Conservation (phyloP, 2,888 invertebrate genomes). For the Agriotes lineatus region DNA sequence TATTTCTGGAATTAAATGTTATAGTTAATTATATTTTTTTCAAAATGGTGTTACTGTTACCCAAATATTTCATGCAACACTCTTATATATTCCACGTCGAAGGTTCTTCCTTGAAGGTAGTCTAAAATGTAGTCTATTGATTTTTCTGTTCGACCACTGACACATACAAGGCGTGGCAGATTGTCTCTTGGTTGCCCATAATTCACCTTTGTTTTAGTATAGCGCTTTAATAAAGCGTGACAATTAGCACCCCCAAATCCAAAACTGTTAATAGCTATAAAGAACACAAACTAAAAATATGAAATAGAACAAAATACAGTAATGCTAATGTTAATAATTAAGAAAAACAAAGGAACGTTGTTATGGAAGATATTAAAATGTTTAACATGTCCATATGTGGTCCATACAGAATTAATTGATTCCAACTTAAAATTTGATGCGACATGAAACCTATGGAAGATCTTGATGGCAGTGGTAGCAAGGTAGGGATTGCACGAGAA, state of each 20-base stretch:
- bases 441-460: no score
- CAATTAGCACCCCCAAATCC: slow-evolving; percentile 69
- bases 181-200: slow-evolving; percentile 72
- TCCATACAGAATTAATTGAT: no score
- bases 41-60: slow-evolving; percentile 33
- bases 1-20: slow-evolving; percentile 1
- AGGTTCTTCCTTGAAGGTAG: slow-evolving; percentile 71
- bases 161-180: slow-evolving; percentile 79
- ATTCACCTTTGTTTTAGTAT: slow-evolving; percentile 73
- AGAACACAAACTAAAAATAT: background rate
- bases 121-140: slow-evolving; percentile 76
- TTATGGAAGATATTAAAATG: no score
- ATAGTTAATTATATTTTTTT: background rate
- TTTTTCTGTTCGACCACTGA: slow-evolving; percentile 85
- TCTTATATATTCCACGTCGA: slow-evolving; percentile 71
- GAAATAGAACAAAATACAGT: background rate
- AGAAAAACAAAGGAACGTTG: background rate
- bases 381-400: no score
- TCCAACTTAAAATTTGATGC: no score
- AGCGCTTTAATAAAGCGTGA: slow-evolving; percentile 79
- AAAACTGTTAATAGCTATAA: slow-evolving; percentile 86
- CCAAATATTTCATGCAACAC: slow-evolving; percentile 57
- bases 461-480: no score
- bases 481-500: no score
- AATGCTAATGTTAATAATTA: background rate